Evolutionary conservation across 1,140 invertebrate genomes (phyloP).

Genomic region (Cherax quadricarinatus): DNA sequence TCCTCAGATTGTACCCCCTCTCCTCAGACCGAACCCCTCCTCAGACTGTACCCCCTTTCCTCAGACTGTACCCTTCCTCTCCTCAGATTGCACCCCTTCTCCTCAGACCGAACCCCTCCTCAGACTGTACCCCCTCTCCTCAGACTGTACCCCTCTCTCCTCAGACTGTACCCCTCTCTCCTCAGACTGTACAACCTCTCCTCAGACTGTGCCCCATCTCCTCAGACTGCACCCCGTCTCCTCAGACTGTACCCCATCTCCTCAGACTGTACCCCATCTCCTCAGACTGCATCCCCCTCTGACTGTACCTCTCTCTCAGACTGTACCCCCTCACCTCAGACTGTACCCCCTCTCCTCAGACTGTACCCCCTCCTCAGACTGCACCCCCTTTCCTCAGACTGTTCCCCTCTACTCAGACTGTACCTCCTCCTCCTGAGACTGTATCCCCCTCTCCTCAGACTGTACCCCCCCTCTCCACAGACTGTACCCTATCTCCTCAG

Average conservation of each 20-base stretch:
- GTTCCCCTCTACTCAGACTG: not conserved
- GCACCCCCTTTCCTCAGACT: not conserved
- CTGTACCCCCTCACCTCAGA: not conserved
- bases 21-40: too few species aligned
- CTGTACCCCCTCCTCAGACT: not conserved
- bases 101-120: not conserved
- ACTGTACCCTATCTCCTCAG: too few species aligned
- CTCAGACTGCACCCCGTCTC: too few species aligned
- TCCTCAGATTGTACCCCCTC: not conserved
- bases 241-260: not conserved
- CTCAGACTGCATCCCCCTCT: too few species aligned
- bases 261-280: not conserved
- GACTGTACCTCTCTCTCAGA: not conserved
- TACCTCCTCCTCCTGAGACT: too few species aligned
- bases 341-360: not conserved
- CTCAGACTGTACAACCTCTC: not conserved
- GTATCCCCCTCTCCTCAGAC: not conserved
- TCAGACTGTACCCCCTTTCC: not conserved
- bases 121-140: not conserved
- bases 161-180: not conserved
- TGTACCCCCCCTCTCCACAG: not conserved
- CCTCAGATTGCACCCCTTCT: not conserved
- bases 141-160: not conserved
- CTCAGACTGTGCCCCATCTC: not conserved
- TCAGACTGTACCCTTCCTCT: not conserved